Conservation (phyloP, 2,888 invertebrate genomes). For the Ypsolopha sequella region DNA sequence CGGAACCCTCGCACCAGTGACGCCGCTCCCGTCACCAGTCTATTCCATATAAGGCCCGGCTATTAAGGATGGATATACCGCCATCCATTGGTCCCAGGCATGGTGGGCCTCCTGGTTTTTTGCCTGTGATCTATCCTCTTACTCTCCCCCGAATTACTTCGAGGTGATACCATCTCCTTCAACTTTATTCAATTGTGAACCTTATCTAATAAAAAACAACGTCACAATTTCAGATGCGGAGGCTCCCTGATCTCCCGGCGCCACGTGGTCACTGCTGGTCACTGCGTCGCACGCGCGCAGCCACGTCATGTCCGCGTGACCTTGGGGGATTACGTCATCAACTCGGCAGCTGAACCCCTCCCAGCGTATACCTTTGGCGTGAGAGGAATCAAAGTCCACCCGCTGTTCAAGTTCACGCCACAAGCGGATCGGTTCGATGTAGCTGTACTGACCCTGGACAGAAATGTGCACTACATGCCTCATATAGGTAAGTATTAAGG, state of each 20-base stretch:
- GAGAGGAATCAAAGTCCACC: constrained; percentile 79
- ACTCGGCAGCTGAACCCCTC: constrained; percentile 91
- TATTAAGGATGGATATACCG: too few species aligned
- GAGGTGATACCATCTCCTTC: too few species aligned
- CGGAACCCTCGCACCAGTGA: too few species aligned
- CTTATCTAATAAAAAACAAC: too few species aligned
- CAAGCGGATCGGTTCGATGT: constrained; percentile 94
- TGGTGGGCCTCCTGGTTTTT: too few species aligned
- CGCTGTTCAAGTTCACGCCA: constrained; percentile 88
- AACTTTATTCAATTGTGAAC: too few species aligned
- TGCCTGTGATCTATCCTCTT: too few species aligned
- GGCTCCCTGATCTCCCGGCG: constrained; percentile 91
- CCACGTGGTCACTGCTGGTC: constrained; percentile 94
- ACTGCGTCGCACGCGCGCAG: constrained; percentile 92
- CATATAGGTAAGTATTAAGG: constrained; percentile 76
- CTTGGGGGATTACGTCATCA: constrained; percentile 93
- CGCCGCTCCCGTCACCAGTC: too few species aligned
- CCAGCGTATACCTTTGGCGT: constrained; percentile 95
- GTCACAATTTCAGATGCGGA: constrained; percentile 77
- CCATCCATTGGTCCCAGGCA: too few species aligned
- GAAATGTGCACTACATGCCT: constrained; percentile 91
- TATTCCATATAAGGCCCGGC: too few species aligned
- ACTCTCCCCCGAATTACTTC: too few species aligned
- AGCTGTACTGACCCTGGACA: constrained; percentile 87
- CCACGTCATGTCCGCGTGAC: constrained; percentile 94